phyloP scores from a whole-genome alignment of 2,888 invertebrate species.

The Emmelina monodactyla region DNA sequence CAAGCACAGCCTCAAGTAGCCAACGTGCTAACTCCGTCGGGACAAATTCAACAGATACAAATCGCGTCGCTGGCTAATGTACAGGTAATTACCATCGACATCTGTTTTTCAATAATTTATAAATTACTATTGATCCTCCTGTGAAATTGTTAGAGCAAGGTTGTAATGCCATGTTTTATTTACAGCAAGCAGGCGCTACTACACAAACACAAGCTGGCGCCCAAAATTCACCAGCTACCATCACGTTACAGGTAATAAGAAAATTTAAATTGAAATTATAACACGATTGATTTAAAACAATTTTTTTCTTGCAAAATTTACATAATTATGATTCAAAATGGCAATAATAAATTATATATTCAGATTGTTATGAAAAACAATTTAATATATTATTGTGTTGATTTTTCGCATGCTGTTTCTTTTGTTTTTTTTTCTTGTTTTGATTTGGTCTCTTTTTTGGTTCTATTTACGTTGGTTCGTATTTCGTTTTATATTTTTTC shows the following conservation, averaged over 20 bases:
- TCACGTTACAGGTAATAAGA: constrained; percentile 56
- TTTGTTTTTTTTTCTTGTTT: too few species aligned
- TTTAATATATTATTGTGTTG: too few species aligned
- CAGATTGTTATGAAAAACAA: too few species aligned
- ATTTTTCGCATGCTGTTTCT: too few species aligned
- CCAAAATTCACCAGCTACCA: constrained; percentile 38
- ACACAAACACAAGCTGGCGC: constrained; percentile 30
- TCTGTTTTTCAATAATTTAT: neutral
- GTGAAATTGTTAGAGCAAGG: neutral
- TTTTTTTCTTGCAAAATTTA: too few species aligned
- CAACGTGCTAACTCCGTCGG: constrained; percentile 86
- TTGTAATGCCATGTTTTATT: neutral
- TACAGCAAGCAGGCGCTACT: constrained; percentile 34
- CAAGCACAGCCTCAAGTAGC: constrained; percentile 76
- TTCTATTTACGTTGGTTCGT: too few species aligned
- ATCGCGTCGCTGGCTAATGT: constrained; percentile 71
- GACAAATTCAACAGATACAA: constrained; percentile 90
- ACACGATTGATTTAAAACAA: too few species aligned
- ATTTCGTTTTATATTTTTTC: too few species aligned
- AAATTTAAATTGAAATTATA: too few species aligned
- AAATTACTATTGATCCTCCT: neutral
- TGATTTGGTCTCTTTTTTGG: too few species aligned
- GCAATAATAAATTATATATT: too few species aligned
- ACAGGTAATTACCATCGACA: constrained; percentile 31
- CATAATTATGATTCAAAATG: too few species aligned